Percentiles rank a stretch among this genome's conserved stretches.
Evolutionary conservation across 53 echinoderm and acorn worm genomes (phyloP).

Genomic region (Antedon mediterranea): DNA sequence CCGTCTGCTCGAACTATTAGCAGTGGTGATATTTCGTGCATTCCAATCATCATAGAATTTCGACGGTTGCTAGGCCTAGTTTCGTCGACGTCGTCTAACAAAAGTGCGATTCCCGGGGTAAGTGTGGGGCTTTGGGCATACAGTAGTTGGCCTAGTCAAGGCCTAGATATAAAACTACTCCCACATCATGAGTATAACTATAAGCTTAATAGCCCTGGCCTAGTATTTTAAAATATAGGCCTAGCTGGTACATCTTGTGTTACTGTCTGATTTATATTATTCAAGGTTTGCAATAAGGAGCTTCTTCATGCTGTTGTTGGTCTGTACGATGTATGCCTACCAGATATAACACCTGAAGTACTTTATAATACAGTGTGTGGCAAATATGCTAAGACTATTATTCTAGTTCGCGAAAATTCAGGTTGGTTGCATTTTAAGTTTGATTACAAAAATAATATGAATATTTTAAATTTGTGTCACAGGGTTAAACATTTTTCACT

Average conservation of each 20-base stretch:
- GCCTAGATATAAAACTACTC: too few relatives aligned
- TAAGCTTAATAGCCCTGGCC: too few relatives aligned
- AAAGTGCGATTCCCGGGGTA: slow-evolving; percentile 56
- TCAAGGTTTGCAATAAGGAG: slow-evolving; percentile 75
- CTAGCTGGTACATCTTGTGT: too few relatives aligned
- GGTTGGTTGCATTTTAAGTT: slow-evolving; percentile 23
- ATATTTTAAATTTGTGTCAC: too few relatives aligned
- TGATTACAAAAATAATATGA: too few relatives aligned
- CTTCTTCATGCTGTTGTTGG: slow-evolving; percentile 79
- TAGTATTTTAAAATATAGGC: too few relatives aligned
- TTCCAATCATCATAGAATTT: slow-evolving; percentile 71
- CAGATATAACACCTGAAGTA: slow-evolving; percentile 93
- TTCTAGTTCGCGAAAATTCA: slow-evolving; percentile 53
- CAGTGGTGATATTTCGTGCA: slow-evolving; percentile 19
- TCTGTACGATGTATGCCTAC: slow-evolving; percentile 72
- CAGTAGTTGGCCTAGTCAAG: too few relatives aligned
- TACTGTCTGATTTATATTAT: too few relatives aligned
- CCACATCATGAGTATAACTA: too few relatives aligned
- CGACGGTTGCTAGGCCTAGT: slow-evolving; percentile 51
- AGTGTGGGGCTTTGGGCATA: background rate
- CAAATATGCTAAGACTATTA: slow-evolving; percentile 71
- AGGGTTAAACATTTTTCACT: too few relatives aligned
- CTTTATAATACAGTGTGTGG: slow-evolving; percentile 88
- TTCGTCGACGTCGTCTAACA: slow-evolving; percentile 35
- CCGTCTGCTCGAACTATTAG: too few relatives aligned